Evolutionary conservation across 2,113 vertebrate genomes (phyloP), one percentile per base, ranked within the genome.

Genomic region (Helogale parvula): DNA sequence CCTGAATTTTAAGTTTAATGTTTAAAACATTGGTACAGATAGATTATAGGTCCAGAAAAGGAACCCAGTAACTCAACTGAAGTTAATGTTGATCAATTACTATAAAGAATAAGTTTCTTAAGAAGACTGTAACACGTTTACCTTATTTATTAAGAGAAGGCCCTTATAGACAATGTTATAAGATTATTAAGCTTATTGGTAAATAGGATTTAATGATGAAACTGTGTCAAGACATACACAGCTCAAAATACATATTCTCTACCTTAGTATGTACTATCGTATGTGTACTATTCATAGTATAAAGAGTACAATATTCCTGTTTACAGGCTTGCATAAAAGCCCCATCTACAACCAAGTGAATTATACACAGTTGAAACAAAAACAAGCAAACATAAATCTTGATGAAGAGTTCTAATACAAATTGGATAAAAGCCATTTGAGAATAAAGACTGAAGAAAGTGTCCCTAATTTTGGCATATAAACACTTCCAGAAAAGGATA

Each of bases 11-110:
- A 97, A 96, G 76, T 97, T 98, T 93, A 94, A 97, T 96, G 92
- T 97, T 98, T 95, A 98, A 98, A 98, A 98, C 45, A 87, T 68
- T 97, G 96, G 97, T 98, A 98, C 83, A 98, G 97, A 90, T 98
- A 97, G 79, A 90, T 97, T 89, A 97, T 31, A 80, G 96, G 83
- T 97, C 95, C 95, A 98, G 97, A 98, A 95, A 90, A 97, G 96
- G 97, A 97, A 93, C 92, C 47, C 96, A 94, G 38, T 97, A 54
- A 97, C 23, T 96, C 92, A 66, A 69, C 1, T 92, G 86, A 86
- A 83, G 92, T 96, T 90, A 4, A 4, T 71, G 57, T 0, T 96
- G 93, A 90, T 76, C 76, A 87, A 45, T 97, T 90, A 91, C 74
- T 95, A 96, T 93, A 98, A 97, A 85, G 63, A 96, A 81, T 89